Conservation (phyloP, 2,888 invertebrate genomes). For the Miltochrista miniata region DNA sequence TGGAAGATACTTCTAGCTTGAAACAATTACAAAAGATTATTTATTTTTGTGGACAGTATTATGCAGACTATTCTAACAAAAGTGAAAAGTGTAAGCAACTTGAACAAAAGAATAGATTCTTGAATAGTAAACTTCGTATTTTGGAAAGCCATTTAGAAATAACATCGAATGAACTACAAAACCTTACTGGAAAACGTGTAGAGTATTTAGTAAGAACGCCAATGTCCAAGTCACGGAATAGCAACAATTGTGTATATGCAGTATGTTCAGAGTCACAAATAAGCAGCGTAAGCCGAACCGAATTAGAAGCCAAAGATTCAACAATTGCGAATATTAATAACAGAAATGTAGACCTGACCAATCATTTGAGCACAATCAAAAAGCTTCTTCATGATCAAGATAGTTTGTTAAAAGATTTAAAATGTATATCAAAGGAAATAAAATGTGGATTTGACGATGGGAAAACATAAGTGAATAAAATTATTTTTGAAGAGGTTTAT, state of each 20-base stretch:
- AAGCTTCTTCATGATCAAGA: slow-evolving; percentile 58
- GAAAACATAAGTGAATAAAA: background rate
- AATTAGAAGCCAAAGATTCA: slow-evolving; percentile 22
- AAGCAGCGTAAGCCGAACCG: slow-evolving; percentile 19
- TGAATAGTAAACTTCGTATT: slow-evolving; percentile 53
- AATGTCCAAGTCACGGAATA: slow-evolving; percentile 8
- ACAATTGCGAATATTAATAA: slow-evolving; percentile 4
- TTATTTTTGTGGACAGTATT: slow-evolving; percentile 54
- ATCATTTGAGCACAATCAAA: slow-evolving; percentile 54
- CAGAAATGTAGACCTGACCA: slow-evolving; percentile 40
- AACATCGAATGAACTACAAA: slow-evolving; percentile 43
- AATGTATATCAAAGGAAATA: slow-evolving; percentile 40
- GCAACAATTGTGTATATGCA: slow-evolving; percentile 5
- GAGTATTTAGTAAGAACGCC: background rate
- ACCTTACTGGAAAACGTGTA: slow-evolving; percentile 12
- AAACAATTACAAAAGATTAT: slow-evolving; percentile 56
- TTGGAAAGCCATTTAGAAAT: slow-evolving; percentile 48
- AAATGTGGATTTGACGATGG: slow-evolving; percentile 12
- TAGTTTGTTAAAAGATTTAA: slow-evolving; percentile 49
- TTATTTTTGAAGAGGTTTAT: background rate
- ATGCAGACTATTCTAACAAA: slow-evolving; percentile 53
- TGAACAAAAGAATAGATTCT: slow-evolving; percentile 55
- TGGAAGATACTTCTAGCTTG: slow-evolving; percentile 37
- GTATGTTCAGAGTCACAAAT: slow-evolving; percentile 23
- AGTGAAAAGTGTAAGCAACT: slow-evolving; percentile 41